phyloP scores from a whole-genome alignment of 2,797 vertebrate species.

The Petrocephalus schoutedeni region DNA sequence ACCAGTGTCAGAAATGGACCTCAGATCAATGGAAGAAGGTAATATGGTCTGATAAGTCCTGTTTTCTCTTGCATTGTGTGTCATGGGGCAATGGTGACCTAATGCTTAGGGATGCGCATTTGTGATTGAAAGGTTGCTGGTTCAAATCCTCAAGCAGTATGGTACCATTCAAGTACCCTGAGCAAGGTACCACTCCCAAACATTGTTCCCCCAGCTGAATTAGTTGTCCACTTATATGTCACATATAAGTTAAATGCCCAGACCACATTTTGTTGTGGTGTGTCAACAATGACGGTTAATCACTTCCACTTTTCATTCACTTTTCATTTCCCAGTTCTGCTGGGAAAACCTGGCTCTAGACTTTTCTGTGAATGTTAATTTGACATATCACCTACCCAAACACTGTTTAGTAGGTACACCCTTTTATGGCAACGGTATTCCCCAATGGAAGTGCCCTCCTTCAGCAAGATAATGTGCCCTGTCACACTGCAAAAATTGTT shows the following conservation, averaged over 20 bases:
- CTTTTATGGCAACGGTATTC: background rate
- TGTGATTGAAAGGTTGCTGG: too few species aligned
- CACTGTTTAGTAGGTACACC: background rate
- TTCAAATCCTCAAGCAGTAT: too few species aligned
- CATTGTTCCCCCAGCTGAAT: too few species aligned
- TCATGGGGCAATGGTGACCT: too few species aligned
- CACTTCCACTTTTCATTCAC: background rate
- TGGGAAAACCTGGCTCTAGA: background rate
- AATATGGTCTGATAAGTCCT: background rate
- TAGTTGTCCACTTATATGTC: too few species aligned
- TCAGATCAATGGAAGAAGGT: background rate
- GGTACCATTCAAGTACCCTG: too few species aligned
- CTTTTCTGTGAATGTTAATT: background rate
- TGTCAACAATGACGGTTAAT: too few species aligned
- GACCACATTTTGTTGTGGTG: too few species aligned
- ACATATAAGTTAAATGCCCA: too few species aligned
- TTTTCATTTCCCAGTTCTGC: background rate
- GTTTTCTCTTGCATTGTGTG: background rate
- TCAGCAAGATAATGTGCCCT: background rate
- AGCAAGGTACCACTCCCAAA: too few species aligned
- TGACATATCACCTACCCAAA: background rate
- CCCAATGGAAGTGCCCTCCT: background rate
- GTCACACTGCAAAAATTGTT: background rate
- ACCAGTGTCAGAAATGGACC: background rate
- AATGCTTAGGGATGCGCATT: too few species aligned